Percentiles rank a stretch among this genome's conserved stretches.
Conservation (phyloP, 2,888 invertebrate genomes). For the Sepioteuthis lessoniana region DNA sequence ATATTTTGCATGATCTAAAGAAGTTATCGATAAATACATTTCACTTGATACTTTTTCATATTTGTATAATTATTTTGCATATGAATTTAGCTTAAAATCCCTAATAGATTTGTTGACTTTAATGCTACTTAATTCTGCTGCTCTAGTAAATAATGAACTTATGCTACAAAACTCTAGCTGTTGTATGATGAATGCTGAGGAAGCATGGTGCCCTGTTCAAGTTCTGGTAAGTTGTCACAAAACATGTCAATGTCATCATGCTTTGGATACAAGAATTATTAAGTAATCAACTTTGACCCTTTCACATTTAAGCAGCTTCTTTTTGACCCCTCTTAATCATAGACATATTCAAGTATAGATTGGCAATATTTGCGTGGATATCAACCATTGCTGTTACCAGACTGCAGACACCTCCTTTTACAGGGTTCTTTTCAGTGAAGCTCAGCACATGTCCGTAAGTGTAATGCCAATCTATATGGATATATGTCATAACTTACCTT, state of each 20-base stretch:
- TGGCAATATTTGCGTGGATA: background rate
- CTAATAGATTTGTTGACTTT: slow-evolving; percentile 39
- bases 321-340: background rate
- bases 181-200: slow-evolving; percentile 47
- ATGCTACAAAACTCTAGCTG: slow-evolving; percentile 45
- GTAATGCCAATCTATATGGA: slow-evolving; percentile 10
- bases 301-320: slow-evolving; percentile 40
- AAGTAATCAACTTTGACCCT: slow-evolving; percentile 44
- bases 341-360: background rate
- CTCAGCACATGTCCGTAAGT: slow-evolving; percentile 3
- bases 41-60: background rate
- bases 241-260: slow-evolving; percentile 46
- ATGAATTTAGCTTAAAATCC: slow-evolving; percentile 8
- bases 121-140: slow-evolving; percentile 42
- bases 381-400: background rate
- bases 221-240: slow-evolving; percentile 46
- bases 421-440: slow-evolving; percentile 33
- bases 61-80: slow-evolving; percentile 33
- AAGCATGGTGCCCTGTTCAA: slow-evolving; percentile 47
- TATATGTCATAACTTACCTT: background rate
- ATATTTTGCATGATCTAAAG: background rate
- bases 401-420: slow-evolving; percentile 13
- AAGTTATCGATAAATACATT: background rate
- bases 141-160: slow-evolving; percentile 44
- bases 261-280: slow-evolving; percentile 40